Evolutionary conservation across 2,888 invertebrate genomes (phyloP).

Genomic region (Stenodera caucasica): DNA sequence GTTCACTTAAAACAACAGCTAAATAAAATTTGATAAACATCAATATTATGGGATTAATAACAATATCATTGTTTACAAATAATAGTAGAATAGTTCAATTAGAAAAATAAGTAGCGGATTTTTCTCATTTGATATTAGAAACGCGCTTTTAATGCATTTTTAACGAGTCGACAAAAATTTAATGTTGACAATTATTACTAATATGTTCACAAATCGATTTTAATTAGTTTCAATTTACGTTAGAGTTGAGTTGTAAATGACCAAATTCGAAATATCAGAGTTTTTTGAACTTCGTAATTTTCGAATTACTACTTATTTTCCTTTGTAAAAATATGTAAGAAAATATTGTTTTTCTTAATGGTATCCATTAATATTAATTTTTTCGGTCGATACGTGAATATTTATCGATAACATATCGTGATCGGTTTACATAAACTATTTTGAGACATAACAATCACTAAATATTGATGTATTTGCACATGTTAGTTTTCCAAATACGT

Average conservation of each 20-base stretch:
- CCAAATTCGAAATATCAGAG: not conserved
- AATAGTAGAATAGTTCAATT: no score
- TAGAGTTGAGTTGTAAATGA: not conserved
- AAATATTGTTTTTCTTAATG: not conserved
- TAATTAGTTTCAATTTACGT: not conserved
- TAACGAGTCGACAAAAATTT: not conserved
- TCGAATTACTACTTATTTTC: no score
- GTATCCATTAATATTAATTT: slow-evolving; percentile 3
- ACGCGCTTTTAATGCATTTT: not conserved
- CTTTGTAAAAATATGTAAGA: no score
- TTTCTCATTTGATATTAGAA: not conserved
- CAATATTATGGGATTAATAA: not conserved
- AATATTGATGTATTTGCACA: slow-evolving; percentile 5
- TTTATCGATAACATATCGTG: slow-evolving; percentile 6
- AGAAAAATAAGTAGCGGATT: no score
- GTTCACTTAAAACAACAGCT: not conserved
- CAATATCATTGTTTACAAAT: no score
- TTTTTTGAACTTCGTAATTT: no score
- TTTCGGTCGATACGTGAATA: not conserved
- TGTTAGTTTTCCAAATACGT: not conserved
- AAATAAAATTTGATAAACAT: not conserved
- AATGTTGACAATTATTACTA: not conserved
- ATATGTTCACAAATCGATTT: not conserved
- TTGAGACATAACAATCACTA: slow-evolving; percentile 4
- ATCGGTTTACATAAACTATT: not conserved